A percentile compares a stretch with the other conserved stretches of the same genome.
phyloP scores from a whole-genome alignment of 2,113 vertebrate genomes.

The Hippocampus zosterae region DNA sequence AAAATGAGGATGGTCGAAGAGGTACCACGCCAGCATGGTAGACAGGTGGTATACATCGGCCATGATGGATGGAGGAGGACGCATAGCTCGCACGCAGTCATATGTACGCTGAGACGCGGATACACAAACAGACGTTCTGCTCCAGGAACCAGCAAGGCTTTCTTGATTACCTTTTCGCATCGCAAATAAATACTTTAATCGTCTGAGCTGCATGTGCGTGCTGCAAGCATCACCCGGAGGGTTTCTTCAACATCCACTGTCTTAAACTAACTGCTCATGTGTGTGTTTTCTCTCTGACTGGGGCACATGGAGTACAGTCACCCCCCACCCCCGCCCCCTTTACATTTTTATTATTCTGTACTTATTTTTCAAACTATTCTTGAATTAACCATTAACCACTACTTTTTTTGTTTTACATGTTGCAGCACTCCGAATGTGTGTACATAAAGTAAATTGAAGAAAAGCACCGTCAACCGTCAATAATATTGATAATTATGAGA shows the following conservation, averaged over 20 bases:
- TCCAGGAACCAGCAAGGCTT: neutral
- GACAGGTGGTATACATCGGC: slow-evolving; percentile 6
- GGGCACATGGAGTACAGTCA: neutral
- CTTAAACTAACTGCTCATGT: neutral
- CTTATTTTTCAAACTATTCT: neutral
- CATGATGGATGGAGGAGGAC: slow-evolving; percentile 41
- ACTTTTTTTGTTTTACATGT: neutral
- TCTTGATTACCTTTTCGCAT: neutral
- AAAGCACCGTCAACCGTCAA: neutral
- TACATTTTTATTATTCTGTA: too few species aligned
- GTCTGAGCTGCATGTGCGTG: neutral
- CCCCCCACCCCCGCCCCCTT: too few species aligned
- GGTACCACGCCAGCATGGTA: neutral
- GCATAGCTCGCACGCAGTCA: slow-evolving; percentile 19
- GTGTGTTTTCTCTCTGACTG: neutral
- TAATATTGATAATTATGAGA: neutral
- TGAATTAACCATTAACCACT: neutral
- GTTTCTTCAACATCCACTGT: neutral
- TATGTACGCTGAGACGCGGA: slow-evolving; percentile 28
- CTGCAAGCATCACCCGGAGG: neutral
- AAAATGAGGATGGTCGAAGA: slow-evolving; percentile 12
- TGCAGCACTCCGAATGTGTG: neutral
- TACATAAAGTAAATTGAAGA: neutral
- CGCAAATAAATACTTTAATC: neutral
- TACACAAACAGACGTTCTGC: slow-evolving; percentile 38